Percentiles rank a stretch among this genome's conserved stretches.
Evolutionary conservation across 2,888 invertebrate genomes (phyloP).

Genomic region (Branchellion lobata): DNA sequence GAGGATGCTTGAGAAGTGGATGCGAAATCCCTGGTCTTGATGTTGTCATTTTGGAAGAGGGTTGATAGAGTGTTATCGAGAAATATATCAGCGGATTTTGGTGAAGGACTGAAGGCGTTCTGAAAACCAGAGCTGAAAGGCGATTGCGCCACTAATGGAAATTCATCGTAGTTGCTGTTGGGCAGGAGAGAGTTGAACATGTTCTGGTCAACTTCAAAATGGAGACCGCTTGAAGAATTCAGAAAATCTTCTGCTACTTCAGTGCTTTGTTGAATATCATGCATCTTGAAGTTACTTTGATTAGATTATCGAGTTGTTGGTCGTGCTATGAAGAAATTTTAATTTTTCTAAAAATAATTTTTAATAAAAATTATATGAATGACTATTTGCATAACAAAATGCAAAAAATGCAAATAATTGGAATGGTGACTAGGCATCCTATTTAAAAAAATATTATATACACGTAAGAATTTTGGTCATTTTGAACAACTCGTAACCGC

Average conservation of each 20-base stretch:
- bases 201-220: neutral
- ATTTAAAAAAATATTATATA: too few species aligned
- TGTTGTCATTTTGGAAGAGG: neutral
- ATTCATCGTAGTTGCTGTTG: slow-evolving; percentile 1
- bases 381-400: too few species aligned
- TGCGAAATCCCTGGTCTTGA: neutral
- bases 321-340: too few species aligned
- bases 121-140: slow-evolving; percentile 1
- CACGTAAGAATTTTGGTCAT: too few species aligned
- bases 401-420: too few species aligned
- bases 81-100: neutral
- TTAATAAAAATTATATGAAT: too few species aligned
- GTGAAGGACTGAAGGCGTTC: neutral
- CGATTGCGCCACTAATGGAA: neutral
- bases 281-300: neutral
- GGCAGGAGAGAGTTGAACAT: neutral
- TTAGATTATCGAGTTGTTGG: too few species aligned
- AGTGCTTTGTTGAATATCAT: slow-evolving; percentile 2
- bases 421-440: too few species aligned
- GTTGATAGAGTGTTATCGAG: slow-evolving; percentile 3
- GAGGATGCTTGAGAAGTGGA: neutral
- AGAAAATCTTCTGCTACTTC: neutral
- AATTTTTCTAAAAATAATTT: too few species aligned
- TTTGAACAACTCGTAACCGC: too few species aligned
- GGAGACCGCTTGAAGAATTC: neutral